Conservation (phyloP, 2,888 invertebrate species). For the Chrysolina americana region DNA sequence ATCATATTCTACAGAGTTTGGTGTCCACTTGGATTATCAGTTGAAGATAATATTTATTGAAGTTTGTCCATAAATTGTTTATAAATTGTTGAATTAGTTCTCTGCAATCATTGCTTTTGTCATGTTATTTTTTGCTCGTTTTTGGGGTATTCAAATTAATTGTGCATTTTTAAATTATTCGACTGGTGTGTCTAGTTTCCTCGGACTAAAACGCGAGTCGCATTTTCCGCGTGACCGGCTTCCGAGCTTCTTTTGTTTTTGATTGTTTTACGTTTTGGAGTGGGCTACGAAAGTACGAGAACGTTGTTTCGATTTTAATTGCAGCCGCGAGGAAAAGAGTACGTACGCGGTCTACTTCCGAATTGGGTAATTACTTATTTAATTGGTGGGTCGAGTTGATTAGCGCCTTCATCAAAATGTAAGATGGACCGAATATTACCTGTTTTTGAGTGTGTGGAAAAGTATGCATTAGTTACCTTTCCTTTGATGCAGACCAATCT, state of each 20-base stretch:
- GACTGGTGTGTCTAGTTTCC: neutral
- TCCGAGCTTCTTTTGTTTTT: constrained; percentile 6
- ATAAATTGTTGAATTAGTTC: too few relatives aligned
- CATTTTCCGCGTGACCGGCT: neutral
- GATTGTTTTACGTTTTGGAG: constrained; percentile 2
- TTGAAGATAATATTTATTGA: too few relatives aligned
- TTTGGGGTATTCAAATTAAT: neutral
- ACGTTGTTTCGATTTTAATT: constrained; percentile 7
- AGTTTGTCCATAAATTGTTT: too few relatives aligned
- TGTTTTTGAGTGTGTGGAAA: neutral
- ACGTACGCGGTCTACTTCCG: neutral
- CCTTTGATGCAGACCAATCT: too few relatives aligned
- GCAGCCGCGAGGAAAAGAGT: constrained; percentile 14
- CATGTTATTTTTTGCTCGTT: too few relatives aligned
- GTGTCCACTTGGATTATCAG: too few relatives aligned
- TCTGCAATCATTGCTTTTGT: too few relatives aligned
- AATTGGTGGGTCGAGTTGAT: neutral
- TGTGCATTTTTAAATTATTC: neutral
- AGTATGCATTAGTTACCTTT: neutral
- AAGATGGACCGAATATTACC: neutral
- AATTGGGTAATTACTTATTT: constrained; percentile 12
- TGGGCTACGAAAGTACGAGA: neutral
- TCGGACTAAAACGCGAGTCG: neutral
- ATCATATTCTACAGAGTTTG: too few relatives aligned
- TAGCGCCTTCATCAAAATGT: neutral